Evolutionary conservation across 2,797 vertebrate genomes (phyloP).

Genomic region (Potorous gilbertii): DNA sequence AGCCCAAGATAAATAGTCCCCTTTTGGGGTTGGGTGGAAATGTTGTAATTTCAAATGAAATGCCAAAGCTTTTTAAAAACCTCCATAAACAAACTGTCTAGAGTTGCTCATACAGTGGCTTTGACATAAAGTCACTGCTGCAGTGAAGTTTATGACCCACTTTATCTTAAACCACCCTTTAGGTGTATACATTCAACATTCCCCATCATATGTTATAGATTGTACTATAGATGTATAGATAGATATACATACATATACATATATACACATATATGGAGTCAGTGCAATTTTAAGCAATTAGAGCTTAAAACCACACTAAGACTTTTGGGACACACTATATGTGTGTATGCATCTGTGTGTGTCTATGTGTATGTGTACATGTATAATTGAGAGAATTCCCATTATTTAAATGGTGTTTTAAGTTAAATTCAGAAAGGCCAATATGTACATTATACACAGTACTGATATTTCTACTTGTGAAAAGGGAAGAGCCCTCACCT

Average conservation of each 20-base stretch:
- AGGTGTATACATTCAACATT: constrained; percentile 55
- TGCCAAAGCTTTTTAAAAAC: constrained; percentile 48
- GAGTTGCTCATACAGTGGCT: constrained; percentile 21
- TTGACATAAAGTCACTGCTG: constrained; percentile 50
- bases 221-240: constrained; percentile 1
- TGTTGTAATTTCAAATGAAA: constrained; percentile 64
- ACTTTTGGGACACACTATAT: background rate
- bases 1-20: constrained; percentile 24
- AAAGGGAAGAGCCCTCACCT: background rate
- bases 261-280: background rate
- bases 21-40: constrained; percentile 41
- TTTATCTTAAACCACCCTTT: constrained; percentile 62
- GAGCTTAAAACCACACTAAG: background rate
- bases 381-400: constrained; percentile 71
- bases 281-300: background rate
- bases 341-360: background rate
- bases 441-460: constrained; percentile 52
- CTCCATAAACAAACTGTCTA: constrained; percentile 37
- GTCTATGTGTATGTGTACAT: background rate
- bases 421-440: constrained; percentile 59
- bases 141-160: constrained; percentile 54
- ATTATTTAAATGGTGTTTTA: constrained; percentile 60
- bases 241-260: background rate
- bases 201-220: constrained; percentile 53
- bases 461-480: background rate